Base-by-base conservation (phyloP, 2,113 vertebrate species). In the Cebus imitator region DNA sequence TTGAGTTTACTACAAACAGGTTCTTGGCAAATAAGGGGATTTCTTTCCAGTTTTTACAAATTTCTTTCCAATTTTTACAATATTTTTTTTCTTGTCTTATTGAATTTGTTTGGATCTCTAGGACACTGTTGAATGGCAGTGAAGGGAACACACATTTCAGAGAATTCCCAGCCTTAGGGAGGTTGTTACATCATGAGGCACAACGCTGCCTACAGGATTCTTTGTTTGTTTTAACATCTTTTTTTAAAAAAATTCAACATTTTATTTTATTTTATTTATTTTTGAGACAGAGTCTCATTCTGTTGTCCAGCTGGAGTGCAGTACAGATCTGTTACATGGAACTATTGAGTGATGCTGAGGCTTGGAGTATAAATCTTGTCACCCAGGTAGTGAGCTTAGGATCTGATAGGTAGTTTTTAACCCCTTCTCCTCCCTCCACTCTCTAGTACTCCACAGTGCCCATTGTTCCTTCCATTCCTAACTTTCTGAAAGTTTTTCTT, bases 101-200 rank as follows among this genome's bases (percentile, higher is more conserved):
- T 55, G 45, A 25, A 52, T 37, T 40, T 82, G 4, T 5, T n/a
- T 45, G 30, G 20, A 13, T 78, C 23, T 52, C 68, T 61, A 58
- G 37, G 43, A 43, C 12, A 30, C 1, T 45, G 37, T 2, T 8
- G 40, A 70, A 23, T 9, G 35, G 37, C 7, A 5, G 8, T 2
- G 4, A 12, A 23, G n/a, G 30, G 2, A 76, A 1, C 0, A 2
- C 2, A 32, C 8, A 6, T 37, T 45, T 17, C 64, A 32, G 25
- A 17, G 32, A 8, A 23, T 40, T 76, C 61, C 72, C 2, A 48
- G 1, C 23, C 27, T 40, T 6, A 10, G 37, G 35, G 43, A 90
- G 25, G 8, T 6, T 9, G 17, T 20, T 37, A 30, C 37, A 80
- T 6, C 17, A 9, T 40, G n/a, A 79, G 50, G 88, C 50, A 35